Conservation (phyloP, 2,888 invertebrate genomes). For the Noctua janthe region DNA sequence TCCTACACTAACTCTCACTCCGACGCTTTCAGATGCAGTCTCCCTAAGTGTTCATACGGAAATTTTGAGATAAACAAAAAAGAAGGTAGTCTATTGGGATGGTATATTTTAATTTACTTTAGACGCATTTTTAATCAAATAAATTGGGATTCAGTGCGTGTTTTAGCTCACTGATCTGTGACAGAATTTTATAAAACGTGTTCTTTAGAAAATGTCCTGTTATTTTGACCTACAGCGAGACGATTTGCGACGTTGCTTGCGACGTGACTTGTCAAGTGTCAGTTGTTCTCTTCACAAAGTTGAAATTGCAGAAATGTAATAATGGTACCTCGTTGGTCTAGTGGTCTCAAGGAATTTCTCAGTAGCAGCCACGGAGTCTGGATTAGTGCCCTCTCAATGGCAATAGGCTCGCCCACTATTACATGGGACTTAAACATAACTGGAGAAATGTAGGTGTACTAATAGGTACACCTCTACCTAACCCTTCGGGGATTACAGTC, state of each 20-base stretch:
- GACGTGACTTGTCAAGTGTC: too few species aligned
- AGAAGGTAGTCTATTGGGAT: background rate
- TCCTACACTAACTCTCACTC: conserved; percentile 68
- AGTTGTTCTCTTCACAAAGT: background rate
- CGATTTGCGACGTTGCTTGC: background rate
- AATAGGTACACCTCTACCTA: too few species aligned
- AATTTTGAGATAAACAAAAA: conserved; percentile 11
- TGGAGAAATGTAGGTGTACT: too few species aligned
- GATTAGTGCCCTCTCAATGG: too few species aligned
- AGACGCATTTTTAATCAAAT: background rate
- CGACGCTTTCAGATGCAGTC: conserved; percentile 51
- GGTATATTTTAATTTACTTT: background rate
- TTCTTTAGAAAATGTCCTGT: background rate
- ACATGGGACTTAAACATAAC: too few species aligned
- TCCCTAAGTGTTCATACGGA: conserved; percentile 36
- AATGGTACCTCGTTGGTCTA: too few species aligned
- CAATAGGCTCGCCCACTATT: too few species aligned
- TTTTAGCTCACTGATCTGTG: background rate
- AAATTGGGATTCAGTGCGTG: background rate
- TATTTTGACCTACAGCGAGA: background rate
- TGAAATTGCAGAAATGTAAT: background rate
- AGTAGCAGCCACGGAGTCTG: too few species aligned
- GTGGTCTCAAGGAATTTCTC: too few species aligned
- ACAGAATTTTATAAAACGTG: background rate
- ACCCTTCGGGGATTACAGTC: too few species aligned